Evolutionary conservation across 2,888 invertebrate species (phyloP).

Genomic region (Tigriopus californicus): DNA sequence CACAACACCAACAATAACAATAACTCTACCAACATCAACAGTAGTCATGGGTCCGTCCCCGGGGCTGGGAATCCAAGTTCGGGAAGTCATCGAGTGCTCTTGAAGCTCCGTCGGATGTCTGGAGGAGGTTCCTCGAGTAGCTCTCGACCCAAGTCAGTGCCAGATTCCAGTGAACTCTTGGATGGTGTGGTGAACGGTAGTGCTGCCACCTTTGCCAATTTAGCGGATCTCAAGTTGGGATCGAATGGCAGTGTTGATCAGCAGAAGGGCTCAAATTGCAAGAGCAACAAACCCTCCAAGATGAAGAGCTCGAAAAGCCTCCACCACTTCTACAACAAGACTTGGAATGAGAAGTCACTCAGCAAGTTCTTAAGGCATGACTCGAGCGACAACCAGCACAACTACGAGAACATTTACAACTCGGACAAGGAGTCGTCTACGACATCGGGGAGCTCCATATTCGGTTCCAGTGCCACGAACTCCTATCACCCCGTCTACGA

Average conservation of each 20-base stretch:
- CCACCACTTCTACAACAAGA: slow-evolving; percentile 5
- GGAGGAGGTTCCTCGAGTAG: not conserved
- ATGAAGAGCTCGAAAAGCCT: not conserved
- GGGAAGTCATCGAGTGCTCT: not conserved
- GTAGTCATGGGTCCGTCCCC: not conserved
- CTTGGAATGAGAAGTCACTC: slow-evolving; percentile 2
- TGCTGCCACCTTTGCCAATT: not conserved
- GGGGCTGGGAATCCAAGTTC: not conserved
- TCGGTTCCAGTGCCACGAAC: not conserved
- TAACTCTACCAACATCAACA: not conserved
- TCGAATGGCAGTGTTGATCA: too few relatives aligned
- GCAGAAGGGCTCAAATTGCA: too few relatives aligned
- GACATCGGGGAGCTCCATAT: too few relatives aligned
- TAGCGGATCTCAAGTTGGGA: not conserved
- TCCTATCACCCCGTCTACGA: not conserved
- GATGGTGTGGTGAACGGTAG: not conserved
- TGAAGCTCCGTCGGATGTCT: not conserved
- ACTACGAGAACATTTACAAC: not conserved
- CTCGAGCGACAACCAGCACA: not conserved
- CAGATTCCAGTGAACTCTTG: not conserved
- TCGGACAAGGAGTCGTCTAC: not conserved
- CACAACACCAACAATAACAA: not conserved
- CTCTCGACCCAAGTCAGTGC: not conserved
- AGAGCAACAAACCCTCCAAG: not conserved
- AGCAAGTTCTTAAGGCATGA: not conserved